A percentile compares a stretch with the other conserved stretches of the same genome.
These are phyloP conservation scores for Anguilla anguilla DNA, from an alignment of 2,797 vertebrate genomes.

Conservation along the genomic window DNA sequence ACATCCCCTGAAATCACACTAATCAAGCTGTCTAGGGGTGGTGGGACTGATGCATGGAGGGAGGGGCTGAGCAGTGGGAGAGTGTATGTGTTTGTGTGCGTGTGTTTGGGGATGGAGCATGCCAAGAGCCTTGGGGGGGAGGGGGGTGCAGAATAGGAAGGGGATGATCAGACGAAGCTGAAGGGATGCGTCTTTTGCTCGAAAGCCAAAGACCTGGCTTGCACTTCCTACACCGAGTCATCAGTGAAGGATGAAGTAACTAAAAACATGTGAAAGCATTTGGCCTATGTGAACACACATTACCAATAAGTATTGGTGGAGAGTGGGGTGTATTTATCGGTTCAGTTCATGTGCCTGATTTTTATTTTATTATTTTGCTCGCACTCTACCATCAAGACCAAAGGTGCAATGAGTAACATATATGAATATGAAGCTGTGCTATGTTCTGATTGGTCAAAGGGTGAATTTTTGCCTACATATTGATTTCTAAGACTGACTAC, in stretches of 20 bases:
- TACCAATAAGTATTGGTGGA: slow-evolving; percentile 15
- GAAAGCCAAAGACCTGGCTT: slow-evolving; percentile 45
- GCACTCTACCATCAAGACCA: slow-evolving; percentile 33
- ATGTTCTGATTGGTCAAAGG: slow-evolving; percentile 29
- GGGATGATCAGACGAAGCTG: slow-evolving; percentile 29
- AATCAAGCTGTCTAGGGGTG: slow-evolving; percentile 15
- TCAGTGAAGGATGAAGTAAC: slow-evolving; percentile 37
- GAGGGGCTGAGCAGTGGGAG: slow-evolving; percentile 5
- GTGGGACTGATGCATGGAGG: slow-evolving; percentile 9
- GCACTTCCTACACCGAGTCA: slow-evolving; percentile 45
- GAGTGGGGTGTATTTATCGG: slow-evolving; percentile 29
- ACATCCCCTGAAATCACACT: slow-evolving; percentile 46
- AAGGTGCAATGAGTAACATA: slow-evolving; percentile 58
- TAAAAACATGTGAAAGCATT: neutral
- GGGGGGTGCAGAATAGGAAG: neutral
- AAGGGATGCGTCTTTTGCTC: slow-evolving; percentile 42
- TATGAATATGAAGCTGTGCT: slow-evolving; percentile 7
- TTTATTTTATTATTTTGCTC: slow-evolving; percentile 30
- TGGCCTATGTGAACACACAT: slow-evolving; percentile 19
- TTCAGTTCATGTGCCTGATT: slow-evolving; percentile 37
- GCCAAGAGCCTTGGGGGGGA: slow-evolving; percentile 6
- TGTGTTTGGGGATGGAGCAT: slow-evolving; percentile 9
- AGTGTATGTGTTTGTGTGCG: slow-evolving; percentile 7
- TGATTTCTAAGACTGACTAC: slow-evolving; percentile 1
- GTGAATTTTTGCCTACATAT: neutral